Base-by-base conservation (phyloP, 1,140 invertebrate species). In the Drosophila baimaii region DNA sequence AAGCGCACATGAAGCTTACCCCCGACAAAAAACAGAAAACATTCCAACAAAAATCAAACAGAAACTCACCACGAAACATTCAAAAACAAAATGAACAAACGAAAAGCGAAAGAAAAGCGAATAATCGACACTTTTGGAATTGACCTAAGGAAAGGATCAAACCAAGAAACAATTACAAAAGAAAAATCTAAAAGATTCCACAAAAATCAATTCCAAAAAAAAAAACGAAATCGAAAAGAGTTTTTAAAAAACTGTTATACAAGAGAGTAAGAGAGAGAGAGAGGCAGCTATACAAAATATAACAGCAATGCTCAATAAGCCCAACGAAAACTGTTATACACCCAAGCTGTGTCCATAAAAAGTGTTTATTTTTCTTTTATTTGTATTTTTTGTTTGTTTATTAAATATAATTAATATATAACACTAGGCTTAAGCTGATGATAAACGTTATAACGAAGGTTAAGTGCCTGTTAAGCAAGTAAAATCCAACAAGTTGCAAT, bases 401-500 rank as follows among this genome's bases (percentile, higher is more conserved):
- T n/a, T n/a, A n/a, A n/a, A n/a, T n/a, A n/a, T n/a, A n/a, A n/a
- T 15, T 65, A 65, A 49, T n/a, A 41, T 41, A 54, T 8, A 13
- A 58, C 41, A 49, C 23, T 63, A 63, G 25, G 25, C 49, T 54
- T 69, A 54, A 61, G 37, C 35, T 41, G 27, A 33, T 33, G 29
- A 52, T 51, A 13, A 31, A 27, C 27, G 49, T 52, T 57, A 39
- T 56, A 65, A 64, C 39, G 55, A 86, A 69, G 82, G 61, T 86
- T 72, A 86, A 86, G 82, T 86, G 82, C 82, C 82, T 86, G 83
- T 78, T 65, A 81, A 71, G 46, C 51, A 54, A 56, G 23, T 23
- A 35, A 54, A 74, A 58, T 21, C 41, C n/a, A 74, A 65, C 33
- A 81, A 66, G 78, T 81, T 81, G 82, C 82, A 85, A 85, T 85